Percentiles rank a stretch among this genome's conserved stretches.
These are phyloP conservation scores for Formicarius rufipectus DNA, from an alignment of 2,113 vertebrate species.

Conservation along the genomic window DNA sequence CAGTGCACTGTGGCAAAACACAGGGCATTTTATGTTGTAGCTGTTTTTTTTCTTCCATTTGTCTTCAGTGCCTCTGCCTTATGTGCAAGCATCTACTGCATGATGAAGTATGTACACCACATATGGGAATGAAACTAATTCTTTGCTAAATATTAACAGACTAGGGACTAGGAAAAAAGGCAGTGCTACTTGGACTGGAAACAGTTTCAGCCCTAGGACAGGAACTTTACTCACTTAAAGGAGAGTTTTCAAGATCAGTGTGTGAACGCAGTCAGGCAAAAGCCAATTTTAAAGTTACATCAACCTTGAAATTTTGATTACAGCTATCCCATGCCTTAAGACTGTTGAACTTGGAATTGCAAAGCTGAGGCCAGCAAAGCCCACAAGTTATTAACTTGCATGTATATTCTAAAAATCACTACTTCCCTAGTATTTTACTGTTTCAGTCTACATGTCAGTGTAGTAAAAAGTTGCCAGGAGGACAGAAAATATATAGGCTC, in stretches of 20 bases:
- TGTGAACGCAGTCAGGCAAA: not conserved
- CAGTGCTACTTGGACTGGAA: not conserved
- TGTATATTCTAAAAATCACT: not conserved
- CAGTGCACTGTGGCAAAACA: not conserved
- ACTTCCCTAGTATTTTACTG: not conserved
- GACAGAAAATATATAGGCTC: not conserved
- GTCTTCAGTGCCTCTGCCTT: not conserved
- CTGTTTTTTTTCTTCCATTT: not conserved
- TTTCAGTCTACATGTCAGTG: not conserved
- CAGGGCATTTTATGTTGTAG: not conserved
- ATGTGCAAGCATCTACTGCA: not conserved
- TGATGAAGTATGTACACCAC: not conserved
- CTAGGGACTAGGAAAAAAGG: not conserved
- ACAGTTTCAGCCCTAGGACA: not conserved
- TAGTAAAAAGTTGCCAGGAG: not conserved
- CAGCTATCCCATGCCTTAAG: not conserved
- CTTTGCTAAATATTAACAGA: not conserved
- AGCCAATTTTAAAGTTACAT: not conserved
- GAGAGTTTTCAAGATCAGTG: not conserved
- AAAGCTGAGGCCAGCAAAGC: not conserved
- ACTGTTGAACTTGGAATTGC: not conserved
- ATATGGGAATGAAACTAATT: not conserved
- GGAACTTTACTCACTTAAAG: not conserved
- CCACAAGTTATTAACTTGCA: not conserved
- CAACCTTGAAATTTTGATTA: not conserved